Conservation (phyloP, 2,888 invertebrate species). For the Cyclophora punctaria region DNA sequence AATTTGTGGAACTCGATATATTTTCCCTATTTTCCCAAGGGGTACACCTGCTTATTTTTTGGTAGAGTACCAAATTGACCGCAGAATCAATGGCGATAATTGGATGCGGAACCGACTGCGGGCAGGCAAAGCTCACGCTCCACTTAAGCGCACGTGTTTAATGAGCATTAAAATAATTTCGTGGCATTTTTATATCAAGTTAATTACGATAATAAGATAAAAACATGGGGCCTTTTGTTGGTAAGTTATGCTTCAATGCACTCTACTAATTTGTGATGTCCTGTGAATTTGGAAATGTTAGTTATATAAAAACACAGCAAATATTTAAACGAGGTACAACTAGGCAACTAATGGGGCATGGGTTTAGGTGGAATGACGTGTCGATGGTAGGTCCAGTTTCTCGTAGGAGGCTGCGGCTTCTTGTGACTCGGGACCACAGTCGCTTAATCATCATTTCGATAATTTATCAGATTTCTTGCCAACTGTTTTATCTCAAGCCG, state of each 20-base stretch:
- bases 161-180: slow-evolving; percentile 66
- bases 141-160: slow-evolving; percentile 64
- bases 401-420: slow-evolving; percentile 17
- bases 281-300: slow-evolving; percentile 31
- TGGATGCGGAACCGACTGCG: slow-evolving; percentile 42
- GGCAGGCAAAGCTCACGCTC: slow-evolving; percentile 48
- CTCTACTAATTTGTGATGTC: slow-evolving; percentile 66
- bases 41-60: slow-evolving; percentile 44
- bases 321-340: too few species aligned
- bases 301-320: too few species aligned
- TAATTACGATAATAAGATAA: slow-evolving; percentile 66
- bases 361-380: too few species aligned
- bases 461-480: slow-evolving; percentile 62
- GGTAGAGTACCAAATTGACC: slow-evolving; percentile 32
- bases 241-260: slow-evolving; percentile 51
- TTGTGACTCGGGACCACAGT: slow-evolving; percentile 44
- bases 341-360: too few species aligned
- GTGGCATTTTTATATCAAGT: slow-evolving; percentile 64
- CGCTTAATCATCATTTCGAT: slow-evolving; percentile 61
- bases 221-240: slow-evolving; percentile 50
- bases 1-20: too few species aligned
- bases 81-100: slow-evolving; percentile 73
- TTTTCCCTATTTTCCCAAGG: slow-evolving; percentile 18
- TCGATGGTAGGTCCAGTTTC: too few species aligned
- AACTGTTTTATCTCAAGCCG: slow-evolving; percentile 65